Evolutionary conservation across 2,797 vertebrate genomes (phyloP), one percentile per base, ranked within the genome.

Genomic region (Menidia menidia): DNA sequence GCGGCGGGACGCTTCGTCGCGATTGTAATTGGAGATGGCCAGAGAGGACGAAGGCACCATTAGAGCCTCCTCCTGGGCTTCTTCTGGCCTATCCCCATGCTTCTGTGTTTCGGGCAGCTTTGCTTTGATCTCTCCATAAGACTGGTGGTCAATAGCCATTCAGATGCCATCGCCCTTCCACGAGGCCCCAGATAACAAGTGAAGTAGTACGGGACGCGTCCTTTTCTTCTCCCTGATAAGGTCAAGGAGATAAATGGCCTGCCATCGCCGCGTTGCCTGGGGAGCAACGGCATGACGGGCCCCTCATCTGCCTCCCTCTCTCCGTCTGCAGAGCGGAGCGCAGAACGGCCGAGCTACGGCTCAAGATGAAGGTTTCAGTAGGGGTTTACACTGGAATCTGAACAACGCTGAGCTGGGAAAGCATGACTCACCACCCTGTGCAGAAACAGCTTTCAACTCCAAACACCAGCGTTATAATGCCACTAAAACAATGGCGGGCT

Each of bases 201-300:
- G 45, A 32, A 2, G 56, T 58, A 48, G 11, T 25, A 50, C 19
- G 32, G 59, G 61, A 75, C 3, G 57, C 50, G 75, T 74, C 83
- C 83, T 81, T 81, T 77, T 74, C 64, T 63, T 35, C 71, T 44
- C 35, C 0, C 25, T 4, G 74, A 68, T 62, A 78, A 87, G 87
- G 81, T 88, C 79, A 51, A 55, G 18, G 59, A 81, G 83, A 83
- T 57, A 68, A 80, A 87, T 30, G 77, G 79, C 47, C 79, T 77
- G 84, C 65, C 82, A 71, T 55, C 19, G 18, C 1, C 19, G 9
- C 4, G 19, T 61, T 64, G 72, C 68, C 74, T 50, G 58, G 75
- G 73, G 77, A 82, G 56, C 11, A 44, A 53, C 14, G 65, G 65
- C 65, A 64, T 77, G 81, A 79, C 53, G 2, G 53, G 73, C 33